Evolutionary conservation across 2,113 vertebrate genomes (phyloP), one percentile per base, ranked within the genome.

Genomic region (Paramisgurnus dabryanus): DNA sequence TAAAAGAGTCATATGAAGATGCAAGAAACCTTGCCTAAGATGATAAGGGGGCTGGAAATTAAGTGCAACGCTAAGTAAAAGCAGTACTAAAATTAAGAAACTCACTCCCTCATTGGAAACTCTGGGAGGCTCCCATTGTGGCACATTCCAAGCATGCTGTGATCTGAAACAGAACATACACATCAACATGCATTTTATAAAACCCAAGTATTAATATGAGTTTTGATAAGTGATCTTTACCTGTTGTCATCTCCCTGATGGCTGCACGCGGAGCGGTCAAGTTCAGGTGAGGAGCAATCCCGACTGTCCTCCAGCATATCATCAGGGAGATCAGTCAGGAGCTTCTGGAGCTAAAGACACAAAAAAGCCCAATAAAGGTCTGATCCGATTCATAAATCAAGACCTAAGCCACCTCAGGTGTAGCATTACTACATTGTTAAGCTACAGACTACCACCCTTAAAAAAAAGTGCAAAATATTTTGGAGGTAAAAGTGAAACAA

Each of bases 301-400:
- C 89, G 88, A 85, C 95, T 97, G 85, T 97, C 96, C 63, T 98
- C 98, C 82, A 99, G 92, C 96, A 98, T 95, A 84, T 99, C 96
- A 91, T 98, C 97, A 2, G 97, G 96, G 88, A 99, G 93, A 89
- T 96, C 95, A n/a, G 95, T 98, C 89, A 99, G 87, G 10, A 99
- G 87, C 4, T 96, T 95, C 76, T 98, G 96, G 82, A 99, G 88
- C 98, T 99, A 66, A 40, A 68, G 3, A 58, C 7, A 18, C 55
- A 58, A 7, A 7, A 8, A 12, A 53, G 4, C 11, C 9, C 49
- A 12, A 53, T 53, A 13, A 58, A n/a, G 13, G 43, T 8, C 43
- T 45, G 5, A 45, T 18, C 17, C 7, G 13, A 15, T 55, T 5
- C 1, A 55, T 55, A 13, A 55, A 6, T 17, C 53, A 17, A 17